phyloP scores from a whole-genome alignment of 2,113 vertebrate genomes.

The Lamprologus ornatipinnis region DNA sequence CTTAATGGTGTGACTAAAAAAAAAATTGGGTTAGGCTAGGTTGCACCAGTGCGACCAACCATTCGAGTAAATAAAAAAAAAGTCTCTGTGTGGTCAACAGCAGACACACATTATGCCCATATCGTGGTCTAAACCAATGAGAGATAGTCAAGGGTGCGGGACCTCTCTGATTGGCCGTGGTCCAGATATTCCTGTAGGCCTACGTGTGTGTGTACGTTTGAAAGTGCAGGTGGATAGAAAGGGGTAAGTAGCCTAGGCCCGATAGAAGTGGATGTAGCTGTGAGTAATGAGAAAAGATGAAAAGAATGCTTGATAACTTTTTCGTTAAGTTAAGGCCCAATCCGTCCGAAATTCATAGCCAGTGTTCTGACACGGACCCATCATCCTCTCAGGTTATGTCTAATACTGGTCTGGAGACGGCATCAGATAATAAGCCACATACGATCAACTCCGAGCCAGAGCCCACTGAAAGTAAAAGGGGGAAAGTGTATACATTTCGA shows the following conservation, averaged over 20 bases:
- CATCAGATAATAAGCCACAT: not conserved
- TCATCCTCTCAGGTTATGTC: not conserved
- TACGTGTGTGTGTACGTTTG: not conserved
- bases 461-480: not conserved
- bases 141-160: not conserved
- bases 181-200: not conserved
- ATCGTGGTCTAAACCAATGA: not conserved
- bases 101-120: not conserved
- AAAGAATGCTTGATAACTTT: not conserved
- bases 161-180: not conserved
- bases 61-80: not conserved
- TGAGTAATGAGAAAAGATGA: not conserved
- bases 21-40: not conserved
- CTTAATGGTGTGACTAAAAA: not conserved
- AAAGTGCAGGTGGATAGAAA: not conserved
- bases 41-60: not conserved
- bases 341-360: not conserved
- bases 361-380: not conserved
- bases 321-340: not conserved
- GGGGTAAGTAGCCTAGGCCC: not conserved
- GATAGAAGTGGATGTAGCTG: not conserved
- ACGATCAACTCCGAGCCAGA: not conserved
- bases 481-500: not conserved
- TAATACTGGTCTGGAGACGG: not conserved
- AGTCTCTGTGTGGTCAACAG: not conserved